Evolutionary conservation across 64 coral and sea anemone genomes (phyloP), one percentile per base, ranked within the genome.

Genomic region (Montipora cactus): DNA sequence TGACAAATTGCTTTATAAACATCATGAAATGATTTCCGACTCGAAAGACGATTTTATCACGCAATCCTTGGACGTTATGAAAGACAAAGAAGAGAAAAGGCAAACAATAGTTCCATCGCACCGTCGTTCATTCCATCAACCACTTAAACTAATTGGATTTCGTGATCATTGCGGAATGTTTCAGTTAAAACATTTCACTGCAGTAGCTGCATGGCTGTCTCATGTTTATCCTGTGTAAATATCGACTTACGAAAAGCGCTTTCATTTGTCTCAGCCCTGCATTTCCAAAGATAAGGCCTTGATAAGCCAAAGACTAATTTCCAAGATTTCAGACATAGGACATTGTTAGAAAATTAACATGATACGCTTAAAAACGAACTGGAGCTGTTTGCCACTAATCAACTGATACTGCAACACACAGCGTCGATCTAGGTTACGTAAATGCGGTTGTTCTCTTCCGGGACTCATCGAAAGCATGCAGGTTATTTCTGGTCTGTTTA

Each of bases 121-220:
- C 50, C 8, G 25, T 48, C 7, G 66, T 37, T 37, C 64, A 18
- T 44, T 82, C 21, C 11, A 72, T 47, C 46, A 51, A 47, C 8
- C 12, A 71, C 82, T 72, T 86, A 18, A 86, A 15, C 62, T 71
- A 86, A 86, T 86, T 86, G 44, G 82, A 70, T 86, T 86, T 18
- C 14, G 4, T 86, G 45, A 4, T 18, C 47, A 11, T 86, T 71
- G 45, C 11, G 53, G 53, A 52, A 47, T 21, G 12, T 71, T 50
- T 45, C 49, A 9, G 44, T 51, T 23, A 67, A 86, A 13, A 19
- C 55, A 82, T 82, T 82, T 64, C 15, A 67, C 67, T 57, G 7
- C 37, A 37, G 37, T 49, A 86, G 4, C 59, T 28, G 13, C 8
- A 3, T 49, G 46, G 8, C 16, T 12, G 25, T 45, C 3, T 68